These are phyloP conservation scores for Pavo muticus DNA, from an alignment of 2,113 vertebrate species.

Conservation along the genomic window DNA sequence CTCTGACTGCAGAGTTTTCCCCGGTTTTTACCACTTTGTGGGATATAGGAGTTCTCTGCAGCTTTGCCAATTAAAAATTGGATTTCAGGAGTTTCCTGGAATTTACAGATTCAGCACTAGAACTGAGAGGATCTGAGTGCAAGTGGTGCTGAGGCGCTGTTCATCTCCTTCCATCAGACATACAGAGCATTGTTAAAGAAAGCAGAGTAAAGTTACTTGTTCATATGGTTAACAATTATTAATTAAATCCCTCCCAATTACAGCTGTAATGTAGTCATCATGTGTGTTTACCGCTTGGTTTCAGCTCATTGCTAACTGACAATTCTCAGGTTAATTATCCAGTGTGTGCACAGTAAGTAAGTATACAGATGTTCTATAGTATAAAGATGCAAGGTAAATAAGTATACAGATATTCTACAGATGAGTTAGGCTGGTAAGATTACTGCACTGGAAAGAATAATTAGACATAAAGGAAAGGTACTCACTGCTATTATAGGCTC, in stretches of 20 bases:
- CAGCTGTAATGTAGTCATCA: neutral
- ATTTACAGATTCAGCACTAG: accelerated
- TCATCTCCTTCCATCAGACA: neutral
- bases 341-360: neutral
- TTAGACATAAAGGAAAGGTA: too few relatives aligned
- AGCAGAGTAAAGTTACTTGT: constrained; percentile 3
- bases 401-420: too few relatives aligned
- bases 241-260: constrained; percentile 22
- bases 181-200: neutral
- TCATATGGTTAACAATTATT: constrained; percentile 10
- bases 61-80: neutral
- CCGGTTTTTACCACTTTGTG: neutral
- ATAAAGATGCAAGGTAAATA: too few relatives aligned
- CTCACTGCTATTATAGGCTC: too few relatives aligned
- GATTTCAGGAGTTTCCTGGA: neutral
- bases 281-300: constrained; percentile 15
- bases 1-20: neutral
- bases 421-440: too few relatives aligned
- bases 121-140: neutral
- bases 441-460: too few relatives aligned
- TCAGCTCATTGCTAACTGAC: neutral
- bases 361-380: too few relatives aligned
- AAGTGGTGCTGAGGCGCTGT: neutral
- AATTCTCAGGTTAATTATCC: constrained; percentile 31
- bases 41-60: neutral